Percentiles rank a stretch among this genome's conserved stretches.
Conservation (phyloP, 2,888 invertebrate genomes). For the Meganola albula region DNA sequence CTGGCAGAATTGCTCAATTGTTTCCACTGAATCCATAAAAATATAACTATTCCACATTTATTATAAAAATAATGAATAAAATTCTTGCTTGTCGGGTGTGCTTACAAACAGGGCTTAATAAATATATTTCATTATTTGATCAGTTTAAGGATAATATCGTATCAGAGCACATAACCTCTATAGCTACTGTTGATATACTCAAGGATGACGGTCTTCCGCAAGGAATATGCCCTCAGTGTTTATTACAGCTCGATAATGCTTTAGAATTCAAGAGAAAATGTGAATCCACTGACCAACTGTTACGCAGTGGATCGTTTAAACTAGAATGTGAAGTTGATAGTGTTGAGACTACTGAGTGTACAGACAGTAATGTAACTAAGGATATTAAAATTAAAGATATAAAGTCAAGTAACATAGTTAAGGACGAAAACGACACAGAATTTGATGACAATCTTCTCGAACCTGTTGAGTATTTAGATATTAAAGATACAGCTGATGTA, state of each 20-base stretch:
- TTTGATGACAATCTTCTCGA: not conserved
- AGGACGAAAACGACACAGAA: constrained; percentile 9
- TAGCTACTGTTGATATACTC: constrained; percentile 48
- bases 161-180: constrained; percentile 45
- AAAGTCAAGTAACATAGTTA: no score
- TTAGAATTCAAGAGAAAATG: constrained; percentile 55
- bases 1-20: no score
- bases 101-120: constrained; percentile 30
- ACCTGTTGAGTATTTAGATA: not conserved
- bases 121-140: constrained; percentile 48
- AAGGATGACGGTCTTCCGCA: constrained; percentile 52
- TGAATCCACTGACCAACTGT: constrained; percentile 41
- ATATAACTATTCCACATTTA: no score
- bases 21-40: no score
- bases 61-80: no score
- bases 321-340: no score
- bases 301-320: no score
- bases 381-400: no score
- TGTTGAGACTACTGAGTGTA: no score
- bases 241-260: constrained; percentile 48
- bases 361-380: no score
- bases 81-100: constrained; percentile 49
- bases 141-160: constrained; percentile 42
- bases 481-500: not conserved
- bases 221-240: constrained; percentile 52